Evolutionary conservation across 2,888 invertebrate genomes (phyloP).

Genomic region (Cataglyphis altisquamis): DNA sequence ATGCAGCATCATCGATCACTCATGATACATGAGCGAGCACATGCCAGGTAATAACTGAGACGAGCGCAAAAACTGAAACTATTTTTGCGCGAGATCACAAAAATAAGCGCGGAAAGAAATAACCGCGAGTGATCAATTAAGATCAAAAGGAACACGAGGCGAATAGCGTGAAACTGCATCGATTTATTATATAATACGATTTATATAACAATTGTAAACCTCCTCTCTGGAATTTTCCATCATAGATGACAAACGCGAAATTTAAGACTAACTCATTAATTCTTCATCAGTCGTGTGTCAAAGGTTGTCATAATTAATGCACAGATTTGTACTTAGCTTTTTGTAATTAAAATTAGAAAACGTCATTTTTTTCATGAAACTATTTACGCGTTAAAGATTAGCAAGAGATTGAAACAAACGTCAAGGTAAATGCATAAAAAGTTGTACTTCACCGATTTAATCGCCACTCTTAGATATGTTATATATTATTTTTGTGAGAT

Average conservation of each 20-base stretch:
- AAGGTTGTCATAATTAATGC: not conserved
- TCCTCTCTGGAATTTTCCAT: not conserved
- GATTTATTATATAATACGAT: not conserved
- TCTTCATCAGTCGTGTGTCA: not conserved
- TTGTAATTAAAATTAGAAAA: not conserved
- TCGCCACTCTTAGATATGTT: too few species aligned
- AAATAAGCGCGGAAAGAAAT: not conserved
- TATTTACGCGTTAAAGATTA: not conserved
- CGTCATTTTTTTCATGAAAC: not conserved
- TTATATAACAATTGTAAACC: not conserved
- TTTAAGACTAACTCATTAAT: not conserved
- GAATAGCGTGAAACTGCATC: not conserved
- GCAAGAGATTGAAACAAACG: not conserved
- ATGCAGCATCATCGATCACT: slow-evolving; percentile 13
- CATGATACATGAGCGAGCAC: slow-evolving; percentile 31
- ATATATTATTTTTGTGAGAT: too few species aligned
- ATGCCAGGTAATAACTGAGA: slow-evolving; percentile 16
- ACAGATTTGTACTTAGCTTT: not conserved
- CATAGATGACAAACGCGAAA: not conserved
- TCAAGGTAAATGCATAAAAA: too few species aligned
- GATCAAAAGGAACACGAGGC: not conserved
- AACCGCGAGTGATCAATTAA: not conserved
- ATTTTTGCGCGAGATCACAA: slow-evolving; percentile 8
- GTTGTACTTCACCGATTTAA: too few species aligned
- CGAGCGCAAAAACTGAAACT: slow-evolving; percentile 13